Evolutionary conservation across 2,113 vertebrate species (phyloP), one percentile per base, ranked within the genome.

Genomic region (Sclerurus mexicanus): DNA sequence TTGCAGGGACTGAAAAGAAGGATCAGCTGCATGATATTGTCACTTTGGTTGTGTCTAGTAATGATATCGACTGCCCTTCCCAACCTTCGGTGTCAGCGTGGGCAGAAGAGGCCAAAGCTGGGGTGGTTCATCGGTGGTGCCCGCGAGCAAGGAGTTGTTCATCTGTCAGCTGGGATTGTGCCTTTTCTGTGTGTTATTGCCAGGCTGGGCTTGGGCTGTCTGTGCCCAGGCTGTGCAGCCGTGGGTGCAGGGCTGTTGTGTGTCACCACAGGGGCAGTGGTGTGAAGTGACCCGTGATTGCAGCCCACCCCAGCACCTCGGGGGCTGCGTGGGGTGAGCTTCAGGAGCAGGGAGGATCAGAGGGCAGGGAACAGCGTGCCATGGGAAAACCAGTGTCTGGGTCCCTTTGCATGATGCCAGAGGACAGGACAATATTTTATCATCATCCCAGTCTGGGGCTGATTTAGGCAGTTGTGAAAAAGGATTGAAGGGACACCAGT

Each of bases 381-480:
- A 1, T 2, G 23, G 52, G 35, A 73, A 14, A 58, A 59, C 3
- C 14, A 40, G 33, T 52, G 64, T 69, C 20, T 82, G 50, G 37
- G 17, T 33, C 16, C 9, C 49, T 89, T 46, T 77, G 42, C 16
- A 1, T 17, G 42, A 11, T n/a, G 30, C 9, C 7, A 10, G 12
- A 2, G 52, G 35, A 20, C 39, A 40, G 46, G 59, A 42, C 5
- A 18, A 1, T 59, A 4, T 56, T 82, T 71, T 64, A 31, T 19
- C 12, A 47, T 50, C 19, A 46, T 64, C 46, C 15, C 77, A 78
- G 0, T 78, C 66, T 87, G 8, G 1, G 59, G 52, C 20, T 10
- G 14, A 27, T 28, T 63, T 0, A 0, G 53, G 44, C 39, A 49
- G 49, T 40, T 55, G 71, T 0, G 0, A 39, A 52, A 55, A 0